Base-by-base conservation (phyloP, 1,140 invertebrate genomes). In the Drosophila watanabei region DNA sequence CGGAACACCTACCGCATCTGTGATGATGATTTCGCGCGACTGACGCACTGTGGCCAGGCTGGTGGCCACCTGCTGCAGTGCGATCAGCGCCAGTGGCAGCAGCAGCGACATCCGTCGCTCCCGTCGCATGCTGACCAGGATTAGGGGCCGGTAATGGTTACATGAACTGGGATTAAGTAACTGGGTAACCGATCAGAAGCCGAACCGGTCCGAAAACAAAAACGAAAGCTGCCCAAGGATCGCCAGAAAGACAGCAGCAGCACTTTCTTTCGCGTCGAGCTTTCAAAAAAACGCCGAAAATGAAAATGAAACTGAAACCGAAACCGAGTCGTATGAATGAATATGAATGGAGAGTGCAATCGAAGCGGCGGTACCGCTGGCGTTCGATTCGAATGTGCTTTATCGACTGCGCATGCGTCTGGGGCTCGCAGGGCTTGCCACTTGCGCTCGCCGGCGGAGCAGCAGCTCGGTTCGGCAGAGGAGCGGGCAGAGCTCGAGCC, bases 21-120 rank as follows among this genome's bases (percentile, higher is more conserved):
- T 92, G 72, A 92, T 92, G 56, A 92, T 92, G 62, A 92, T 92
- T 75, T 92, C 91, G 63, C 91, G 91, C 56, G 91, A 70, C 35
- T 88, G 86, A 35, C 85, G 85, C 62, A 85, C 49, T 28, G 85
- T 89, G 63, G 75, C 79, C 58, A 61, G 5, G 20, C 54, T 57
- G 54, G 35, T 46, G 56, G 72, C 59, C 66, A 81, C 81, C 70
- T 85, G 85, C 37, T 65, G 85, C 46, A 80, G 8, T 28, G 51
- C 41, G 32, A 87, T 68, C 68, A 87, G 76, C 35, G 79, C 64
- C 79, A 89, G 84, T 24, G 49, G 64, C 71, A 87, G 64, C 51
- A 52, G 49, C 49, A 52, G 28, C 46, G 70, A 68, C 68, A 48
- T 10, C 45, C 37, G 51, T 54, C 49, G 64, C 48, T 66, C 62